Base-by-base conservation (phyloP, 2,797 vertebrate genomes). In the Pseudopleuronectes americanus region DNA sequence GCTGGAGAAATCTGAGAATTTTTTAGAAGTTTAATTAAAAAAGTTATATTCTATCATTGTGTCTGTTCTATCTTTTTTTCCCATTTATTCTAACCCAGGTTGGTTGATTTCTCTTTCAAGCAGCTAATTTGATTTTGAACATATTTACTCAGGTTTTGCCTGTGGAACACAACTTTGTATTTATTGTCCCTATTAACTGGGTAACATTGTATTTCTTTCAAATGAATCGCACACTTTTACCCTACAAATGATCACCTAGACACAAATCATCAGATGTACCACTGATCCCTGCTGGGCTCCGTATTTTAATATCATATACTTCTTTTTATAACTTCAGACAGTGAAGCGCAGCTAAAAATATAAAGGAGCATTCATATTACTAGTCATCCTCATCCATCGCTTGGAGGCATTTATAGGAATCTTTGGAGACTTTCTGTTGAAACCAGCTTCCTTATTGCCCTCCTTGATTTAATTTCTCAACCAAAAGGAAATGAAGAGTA, bases 381-480 rank as follows among this genome's bases (percentile, higher is more conserved):
- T 8, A 78, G 83, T 83, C 71, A 68, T 55, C 70, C 56, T 86
- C 33, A 38, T 74, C 47, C 71, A 81, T 80, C 22, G 76, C 83
- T 89, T 21, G 21, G 49, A 79, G 88, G 77, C 80, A 82, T 83
- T 84, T 86, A 31, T 54, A 71, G 41, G 80, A 79, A 71, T 86
- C 70, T 85, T 84, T 68, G 38, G 81, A 83, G 83, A 85, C 43
- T 62, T 62, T 60, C 55, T 71, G 52, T 68, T 80, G 57, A 86
- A 87, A 86, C 55, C 71, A 59, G 31, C 43, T 83, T 90, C 61
- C 70, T 80, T 81, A 75, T 84, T 80, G 64, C 78, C 67, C 57
- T 84, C 53, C 57, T 71, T 84, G 66, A 17, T 87, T 85, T 89
- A 80, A 87, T 89, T 90, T 86, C 74, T 84, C 64, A 77, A 74